A percentile compares a stretch with the other conserved stretches of the same genome.
Conservation (phyloP, 2,888 invertebrate species). For the Sabatieria punctata region DNA sequence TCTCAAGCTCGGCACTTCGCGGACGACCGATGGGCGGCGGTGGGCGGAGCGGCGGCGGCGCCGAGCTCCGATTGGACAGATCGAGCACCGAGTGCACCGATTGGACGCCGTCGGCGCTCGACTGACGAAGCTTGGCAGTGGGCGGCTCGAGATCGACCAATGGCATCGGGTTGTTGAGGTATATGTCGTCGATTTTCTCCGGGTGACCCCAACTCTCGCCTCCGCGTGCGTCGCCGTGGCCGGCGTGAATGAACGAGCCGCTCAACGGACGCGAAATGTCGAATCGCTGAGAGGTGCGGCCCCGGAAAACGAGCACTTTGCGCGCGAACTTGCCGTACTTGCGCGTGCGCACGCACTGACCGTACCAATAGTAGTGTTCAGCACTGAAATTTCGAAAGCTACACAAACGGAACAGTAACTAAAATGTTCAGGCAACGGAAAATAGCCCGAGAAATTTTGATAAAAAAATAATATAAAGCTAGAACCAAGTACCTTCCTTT, state of each 20-base stretch:
- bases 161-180: constrained; percentile 23
- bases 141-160: no score
- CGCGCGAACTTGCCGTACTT: constrained; percentile 73
- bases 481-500: neutral
- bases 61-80: no score
- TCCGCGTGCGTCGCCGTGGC: constrained; percentile 46
- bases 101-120: no score
- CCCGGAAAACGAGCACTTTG: neutral
- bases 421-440: neutral
- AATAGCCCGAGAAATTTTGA: neutral
- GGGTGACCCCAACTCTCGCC: constrained; percentile 63
- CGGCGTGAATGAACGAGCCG: constrained; percentile 65
- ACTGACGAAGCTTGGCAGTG: no score
- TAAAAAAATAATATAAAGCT: constrained; percentile 9
- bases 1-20: no score
- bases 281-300: constrained; percentile 33
- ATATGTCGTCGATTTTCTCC: constrained; percentile 46
- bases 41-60: no score
- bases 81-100: no score
- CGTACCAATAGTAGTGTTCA: constrained; percentile 84
- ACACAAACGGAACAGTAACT: neutral
- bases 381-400: constrained; percentile 45
- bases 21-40: no score
- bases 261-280: constrained; percentile 61
- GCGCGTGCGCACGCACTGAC: constrained; percentile 74